A percentile compares a stretch with the other conserved stretches of the same genome.
These are phyloP conservation scores for Nemoura dubitans DNA, from an alignment of 2,888 invertebrate species.

Conservation along the genomic window DNA sequence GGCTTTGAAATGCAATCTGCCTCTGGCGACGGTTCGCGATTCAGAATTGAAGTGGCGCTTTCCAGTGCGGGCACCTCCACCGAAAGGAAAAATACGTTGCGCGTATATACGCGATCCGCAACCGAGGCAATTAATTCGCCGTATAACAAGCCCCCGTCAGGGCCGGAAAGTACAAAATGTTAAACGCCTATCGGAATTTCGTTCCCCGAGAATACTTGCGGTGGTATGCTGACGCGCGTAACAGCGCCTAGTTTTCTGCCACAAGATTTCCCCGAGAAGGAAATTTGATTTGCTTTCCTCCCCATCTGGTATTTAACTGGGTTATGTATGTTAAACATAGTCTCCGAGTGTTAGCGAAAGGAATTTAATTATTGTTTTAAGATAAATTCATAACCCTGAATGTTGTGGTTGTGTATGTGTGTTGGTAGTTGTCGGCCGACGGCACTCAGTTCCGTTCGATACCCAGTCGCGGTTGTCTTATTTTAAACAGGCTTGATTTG, in stretches of 20 bases:
- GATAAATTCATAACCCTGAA: conserved; percentile 50
- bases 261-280: conserved; percentile 18
- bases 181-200: neutral
- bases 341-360: conserved; percentile 47
- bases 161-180: neutral
- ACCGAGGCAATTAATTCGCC: neutral
- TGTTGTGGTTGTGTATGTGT: conserved; percentile 42
- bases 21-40: neutral
- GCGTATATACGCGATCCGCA: neutral
- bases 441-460: conserved; percentile 32
- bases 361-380: conserved; percentile 51
- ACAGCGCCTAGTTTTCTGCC: conserved; percentile 29
- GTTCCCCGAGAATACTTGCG: neutral
- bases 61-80: neutral
- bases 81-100: neutral
- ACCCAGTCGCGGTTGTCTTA: conserved; percentile 16
- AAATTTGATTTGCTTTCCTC: conserved; percentile 45
- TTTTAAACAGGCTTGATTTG: conserved; percentile 31
- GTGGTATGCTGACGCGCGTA: neutral
- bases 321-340: conserved; percentile 49
- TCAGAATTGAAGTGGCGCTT: neutral
- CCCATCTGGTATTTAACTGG: conserved; percentile 44
- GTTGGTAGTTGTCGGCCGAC: conserved; percentile 16
- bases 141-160: neutral
- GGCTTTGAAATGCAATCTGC: neutral